Evolutionary conservation across 2,113 vertebrate species (phyloP), one percentile per base, ranked within the genome.

Genomic region (Phaetusa simplex): DNA sequence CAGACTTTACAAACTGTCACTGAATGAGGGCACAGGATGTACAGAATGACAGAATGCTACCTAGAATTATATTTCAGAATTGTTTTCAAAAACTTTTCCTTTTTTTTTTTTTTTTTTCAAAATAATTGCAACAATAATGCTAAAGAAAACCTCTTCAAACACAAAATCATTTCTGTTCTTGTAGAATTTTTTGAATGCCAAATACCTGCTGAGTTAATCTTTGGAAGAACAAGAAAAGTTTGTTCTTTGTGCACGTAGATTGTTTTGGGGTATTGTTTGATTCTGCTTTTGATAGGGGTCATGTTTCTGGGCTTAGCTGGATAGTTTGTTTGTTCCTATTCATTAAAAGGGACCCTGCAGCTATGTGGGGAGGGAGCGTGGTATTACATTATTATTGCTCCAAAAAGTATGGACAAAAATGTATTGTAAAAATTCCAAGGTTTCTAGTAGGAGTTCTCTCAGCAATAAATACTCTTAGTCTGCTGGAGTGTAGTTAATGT

Each of bases 231-330:
- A 93, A 92, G 77, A 86, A 62, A 95, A 92, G 92, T 86, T 95
- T 92, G 71, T 91, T 96, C 95, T 86, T 90, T 85, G 79, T 91
- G 90, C 92, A 86, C 49, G 76, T 82, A 90, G 94, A 90, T 86
- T 95, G 91, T 91, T 97, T 97, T n/a, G 20, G 77, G 82, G 90
- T 92, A 96, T 96, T 97, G 82, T 97, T 96, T 95, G 95, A 95
- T 94, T 96, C 82, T 88, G 55, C 67, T 93, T 96, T 95, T 94
- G 95, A 88, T 91, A 91, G 81, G 73, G 83, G 87, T 93, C 94
- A 95, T 82, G 53, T 85, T 93, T 93, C 83, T 93, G 74, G 88
- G 77, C 92, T 96, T 97, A 92, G 92, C 79, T 97, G 95, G 91
- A 82, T 95, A 86, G 77, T 90, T 94, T 96, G 96, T 94, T 96